phyloP scores from a whole-genome alignment of 2,797 vertebrate species.

The Ataeniobius toweri region DNA sequence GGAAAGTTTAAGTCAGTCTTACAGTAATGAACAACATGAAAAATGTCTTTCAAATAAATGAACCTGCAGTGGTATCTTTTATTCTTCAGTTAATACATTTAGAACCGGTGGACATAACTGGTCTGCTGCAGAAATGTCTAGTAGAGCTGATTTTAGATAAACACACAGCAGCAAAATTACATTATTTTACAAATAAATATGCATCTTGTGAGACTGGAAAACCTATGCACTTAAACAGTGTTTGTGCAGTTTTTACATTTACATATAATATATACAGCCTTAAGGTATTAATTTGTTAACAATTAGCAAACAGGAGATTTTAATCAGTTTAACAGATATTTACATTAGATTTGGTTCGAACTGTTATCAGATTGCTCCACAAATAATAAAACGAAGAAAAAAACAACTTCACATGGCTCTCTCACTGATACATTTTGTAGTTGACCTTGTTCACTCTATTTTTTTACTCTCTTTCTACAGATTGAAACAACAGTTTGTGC shows the following conservation, averaged over 20 bases:
- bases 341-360: neutral
- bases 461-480: conserved; percentile 27
- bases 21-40: neutral
- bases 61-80: neutral
- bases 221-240: no score
- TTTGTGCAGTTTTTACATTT: neutral
- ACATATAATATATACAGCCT: neutral
- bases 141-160: neutral
- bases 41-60: neutral
- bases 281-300: neutral
- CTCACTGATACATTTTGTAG: neutral
- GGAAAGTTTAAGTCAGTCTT: neutral
- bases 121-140: neutral
- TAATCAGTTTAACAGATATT: neutral
- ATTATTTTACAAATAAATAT: neutral
- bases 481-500: conserved; percentile 23
- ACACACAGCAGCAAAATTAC: neutral
- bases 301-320: neutral
- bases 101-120: no score
- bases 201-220: neutral
- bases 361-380: neutral
- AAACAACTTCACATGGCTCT: neutral
- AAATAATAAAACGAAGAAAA: neutral
- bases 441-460: neutral
- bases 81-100: no score